Evolutionary conservation across 1,140 invertebrate species (phyloP), one percentile per base, ranked within the genome.

Genomic region (Tetramorium simillimum): DNA sequence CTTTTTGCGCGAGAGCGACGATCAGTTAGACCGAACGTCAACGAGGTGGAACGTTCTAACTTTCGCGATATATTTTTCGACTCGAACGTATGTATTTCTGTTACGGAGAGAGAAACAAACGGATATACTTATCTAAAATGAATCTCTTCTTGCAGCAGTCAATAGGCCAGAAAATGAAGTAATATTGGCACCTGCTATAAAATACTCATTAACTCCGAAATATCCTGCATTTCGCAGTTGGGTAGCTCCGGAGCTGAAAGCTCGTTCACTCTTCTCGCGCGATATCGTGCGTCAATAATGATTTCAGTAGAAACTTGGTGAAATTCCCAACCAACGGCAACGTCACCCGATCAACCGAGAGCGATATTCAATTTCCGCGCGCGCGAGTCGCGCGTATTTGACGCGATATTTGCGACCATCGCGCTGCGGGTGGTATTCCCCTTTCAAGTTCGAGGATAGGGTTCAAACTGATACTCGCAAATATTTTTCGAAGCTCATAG

Each of bases 341-440:
- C 21, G 16, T 62, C 76, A 53, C 16, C 28, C 81, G 49, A 85
- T 62, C 77, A 58, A 76, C 43, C 53, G 40, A 12, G 21, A 65
- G 21, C 70, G 85, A 90, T 84, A 90, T 90, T 89, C 85, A 77
- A 84, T 89, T 89, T 86, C 84, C 80, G 53, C 69, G 75, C 56
- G 7, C 51, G 33, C 56, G 76, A 72, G 49, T 18, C 37, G 37
- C 70, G 28, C 53, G 49, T 67, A 56, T 87, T 33, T 49, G 49
- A 85, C 49, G 62, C 53, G 80, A 84, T 84, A 62, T 86, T 53
- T 72, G 84, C 70, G 56, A 88, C 33, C 73, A 77, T 60, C 62
- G 58, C 49, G 24, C 86, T 60, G 65, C 24, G 53, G 77, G 80
- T 73, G 40, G 46, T 67, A 62, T 65, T 46, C n/a, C 24, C 60